Evolutionary conservation across 2,888 invertebrate genomes (phyloP).

Genomic region (Andrena flavipes): DNA sequence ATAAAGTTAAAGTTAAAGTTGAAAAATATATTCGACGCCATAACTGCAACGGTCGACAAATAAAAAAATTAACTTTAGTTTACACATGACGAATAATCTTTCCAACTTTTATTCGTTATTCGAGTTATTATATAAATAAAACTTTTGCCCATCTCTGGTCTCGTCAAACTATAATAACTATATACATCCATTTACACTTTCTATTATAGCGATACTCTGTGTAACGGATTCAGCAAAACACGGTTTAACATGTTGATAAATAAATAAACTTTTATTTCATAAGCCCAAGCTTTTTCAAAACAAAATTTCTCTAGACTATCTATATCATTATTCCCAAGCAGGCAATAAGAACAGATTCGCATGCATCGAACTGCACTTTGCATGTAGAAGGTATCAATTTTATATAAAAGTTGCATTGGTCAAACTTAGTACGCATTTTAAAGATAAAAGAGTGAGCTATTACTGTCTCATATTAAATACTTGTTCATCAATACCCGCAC

Average conservation of each 20-base stretch:
- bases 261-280: slow-evolving; percentile 20
- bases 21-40: too few species aligned
- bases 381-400: slow-evolving; percentile 24
- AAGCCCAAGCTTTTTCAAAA: slow-evolving; percentile 1
- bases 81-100: too few species aligned
- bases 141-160: too few species aligned
- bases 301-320: not conserved
- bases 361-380: not conserved
- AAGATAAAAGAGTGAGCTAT: not conserved
- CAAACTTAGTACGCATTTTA: not conserved
- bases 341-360: not conserved
- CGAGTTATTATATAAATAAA: too few species aligned
- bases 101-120: too few species aligned
- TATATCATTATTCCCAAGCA: not conserved
- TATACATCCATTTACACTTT: not conserved
- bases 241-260: slow-evolving; percentile 17
- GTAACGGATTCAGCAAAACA: slow-evolving; percentile 4
- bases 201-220: not conserved
- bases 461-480: not conserved
- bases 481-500: too few species aligned
- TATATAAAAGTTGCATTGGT: slow-evolving; percentile 20
- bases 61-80: too few species aligned
- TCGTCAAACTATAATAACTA: not conserved
- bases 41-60: too few species aligned
- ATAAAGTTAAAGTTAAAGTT: too few species aligned